Evolutionary conservation across 2,797 vertebrate genomes (phyloP), one percentile per base, ranked within the genome.

Genomic region (Pogoniulus pusillus): DNA sequence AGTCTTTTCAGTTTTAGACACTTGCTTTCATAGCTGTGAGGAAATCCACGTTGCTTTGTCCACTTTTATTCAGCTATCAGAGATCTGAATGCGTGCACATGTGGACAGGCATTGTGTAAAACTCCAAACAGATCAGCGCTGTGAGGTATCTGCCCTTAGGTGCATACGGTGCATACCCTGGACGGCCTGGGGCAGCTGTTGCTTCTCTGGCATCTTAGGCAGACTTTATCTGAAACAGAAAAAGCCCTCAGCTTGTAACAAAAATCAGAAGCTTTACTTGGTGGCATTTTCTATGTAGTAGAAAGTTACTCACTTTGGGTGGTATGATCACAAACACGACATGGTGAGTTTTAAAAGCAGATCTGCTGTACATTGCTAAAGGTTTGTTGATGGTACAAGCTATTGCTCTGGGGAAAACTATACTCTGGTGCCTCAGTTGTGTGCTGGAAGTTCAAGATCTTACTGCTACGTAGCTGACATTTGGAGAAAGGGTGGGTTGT

Each of bases 21-120:
- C 41, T 89, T 85, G 69, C 88, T 93, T 93, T 90, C 72, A 85
- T 72, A 95, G 82, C 76, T 85, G 60, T 73, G 93, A 90, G 86
- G 92, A 88, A 82, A 81, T 81, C 84, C 23, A 1, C 12, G 43
- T 34, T 84, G 63, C 78, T 93, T 82, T 90, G 79, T 92, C 78
- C 59, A 27, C 32, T 88, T 77, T 66, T 78, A 69, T 91, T 85
- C 77, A 86, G 60, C 54, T 68, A 4, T 68, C 0, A 0, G 80
- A 64, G 71, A 80, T 72, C 35, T 72, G 83, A 57, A 66, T 54
- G 70, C 18, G 35, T 54, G 74, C 0, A 4, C n/a, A 7, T 73
- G 68, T 47, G 51, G 69, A 62, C 81, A 84, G 53, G 51, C 62
- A 72, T 68, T 80, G 83, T 89, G 82, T 45, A 49, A 80, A 72